Evolutionary conservation across 2,113 vertebrate genomes (phyloP).

Genomic region (Coryphaenoides rupestris): DNA sequence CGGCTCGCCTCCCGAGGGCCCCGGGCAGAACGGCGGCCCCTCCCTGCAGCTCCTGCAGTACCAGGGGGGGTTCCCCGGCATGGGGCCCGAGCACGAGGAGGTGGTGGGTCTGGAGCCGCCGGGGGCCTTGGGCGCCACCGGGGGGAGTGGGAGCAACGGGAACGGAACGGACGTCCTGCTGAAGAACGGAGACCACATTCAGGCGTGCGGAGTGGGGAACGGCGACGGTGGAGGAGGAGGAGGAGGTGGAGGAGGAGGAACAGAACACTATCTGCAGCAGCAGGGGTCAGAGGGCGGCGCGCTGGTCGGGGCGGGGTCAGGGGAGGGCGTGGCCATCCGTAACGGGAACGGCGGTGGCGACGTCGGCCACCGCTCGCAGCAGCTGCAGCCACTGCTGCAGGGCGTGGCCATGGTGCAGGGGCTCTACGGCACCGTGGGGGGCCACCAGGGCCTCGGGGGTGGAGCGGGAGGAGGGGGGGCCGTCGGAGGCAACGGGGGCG

Average conservation of each 20-base stretch:
- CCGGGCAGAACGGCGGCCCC: constrained; percentile 77
- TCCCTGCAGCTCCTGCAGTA: constrained; percentile 96
- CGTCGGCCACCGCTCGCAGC: constrained; percentile 61
- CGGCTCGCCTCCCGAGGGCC: constrained; percentile 79
- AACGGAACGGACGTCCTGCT: constrained; percentile 84
- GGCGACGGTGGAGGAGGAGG: constrained; percentile 66
- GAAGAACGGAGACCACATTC: constrained; percentile 87
- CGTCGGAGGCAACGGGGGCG: constrained; percentile 69
- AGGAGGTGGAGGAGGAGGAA: too few species aligned
- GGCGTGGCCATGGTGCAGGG: constrained; percentile 86
- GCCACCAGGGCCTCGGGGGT: constrained; percentile 78
- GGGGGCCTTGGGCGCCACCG: constrained; percentile 51
- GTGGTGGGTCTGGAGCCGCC: constrained; percentile 71
- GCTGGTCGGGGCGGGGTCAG: constrained; percentile 40
- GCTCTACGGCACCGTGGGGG: constrained; percentile 82
- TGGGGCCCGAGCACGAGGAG: constrained; percentile 80
- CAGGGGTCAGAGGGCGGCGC: constrained; percentile 57
- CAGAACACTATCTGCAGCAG: constrained; percentile 87
- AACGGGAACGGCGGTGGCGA: constrained; percentile 75
- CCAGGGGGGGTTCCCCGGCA: constrained; percentile 86
- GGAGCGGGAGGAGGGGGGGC: too few species aligned
- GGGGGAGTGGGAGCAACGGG: constrained; percentile 59
- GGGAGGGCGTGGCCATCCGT: constrained; percentile 63
- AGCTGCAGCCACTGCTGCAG: constrained; percentile 87
- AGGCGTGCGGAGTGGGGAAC: constrained; percentile 76